Evolutionary conservation across 2,113 vertebrate genomes (phyloP).

Genomic region (Redunca redunca): DNA sequence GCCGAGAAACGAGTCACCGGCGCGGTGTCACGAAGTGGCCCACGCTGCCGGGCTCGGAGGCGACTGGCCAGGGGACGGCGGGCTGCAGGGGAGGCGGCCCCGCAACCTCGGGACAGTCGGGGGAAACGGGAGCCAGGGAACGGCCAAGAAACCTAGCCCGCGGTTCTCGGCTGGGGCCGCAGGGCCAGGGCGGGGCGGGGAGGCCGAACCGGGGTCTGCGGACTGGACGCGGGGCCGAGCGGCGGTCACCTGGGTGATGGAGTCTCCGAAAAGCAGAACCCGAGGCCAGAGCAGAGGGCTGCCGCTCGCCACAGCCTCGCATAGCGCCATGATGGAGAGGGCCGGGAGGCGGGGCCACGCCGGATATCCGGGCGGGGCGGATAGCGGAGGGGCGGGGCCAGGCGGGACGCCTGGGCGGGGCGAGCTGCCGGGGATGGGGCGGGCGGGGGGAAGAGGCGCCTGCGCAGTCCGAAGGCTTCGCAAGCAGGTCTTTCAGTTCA

Average conservation of each 20-base stretch:
- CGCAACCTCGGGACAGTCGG: too few relatives aligned
- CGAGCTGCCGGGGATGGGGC: too few relatives aligned
- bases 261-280: constrained; percentile 92
- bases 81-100: not conserved
- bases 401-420: too few relatives aligned
- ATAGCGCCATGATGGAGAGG: not conserved
- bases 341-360: rapidly evolving
- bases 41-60: not conserved
- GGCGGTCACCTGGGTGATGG: constrained; percentile 91
- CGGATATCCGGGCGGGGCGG: not conserved
- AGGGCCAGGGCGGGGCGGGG: too few relatives aligned
- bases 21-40: not conserved
- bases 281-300: constrained; percentile 81
- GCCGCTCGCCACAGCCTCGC: rapidly evolving
- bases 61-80: not conserved
- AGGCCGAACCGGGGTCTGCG: not conserved
- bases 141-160: not conserved
- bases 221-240: not conserved
- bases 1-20: too few relatives aligned
- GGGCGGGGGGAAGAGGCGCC: not conserved
- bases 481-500: too few relatives aligned
- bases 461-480: not conserved
- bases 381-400: not conserved
- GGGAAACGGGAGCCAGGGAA: not conserved
- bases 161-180: not conserved